Evolutionary conservation across 2,888 invertebrate genomes (phyloP).

Genomic region (Thera obeliscata): DNA sequence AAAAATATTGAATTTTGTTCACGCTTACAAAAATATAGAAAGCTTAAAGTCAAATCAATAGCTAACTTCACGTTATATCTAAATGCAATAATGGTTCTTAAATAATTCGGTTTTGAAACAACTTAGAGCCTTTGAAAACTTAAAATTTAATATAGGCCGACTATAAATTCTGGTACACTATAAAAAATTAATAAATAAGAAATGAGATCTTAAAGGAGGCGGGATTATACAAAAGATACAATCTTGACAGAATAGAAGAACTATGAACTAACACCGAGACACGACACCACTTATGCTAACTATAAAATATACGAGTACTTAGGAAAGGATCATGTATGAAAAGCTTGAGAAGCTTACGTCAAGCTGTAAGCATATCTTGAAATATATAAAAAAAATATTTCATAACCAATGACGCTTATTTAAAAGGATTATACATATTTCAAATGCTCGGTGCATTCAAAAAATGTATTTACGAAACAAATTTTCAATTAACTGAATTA

Average conservation of each 20-base stretch:
- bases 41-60: constrained; percentile 15
- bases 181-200: constrained; percentile 1
- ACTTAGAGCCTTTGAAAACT: constrained; percentile 5
- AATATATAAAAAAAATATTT: no score
- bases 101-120: constrained; percentile 13
- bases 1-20: constrained; percentile 23
- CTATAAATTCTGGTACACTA: not conserved
- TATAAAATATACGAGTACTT: constrained; percentile 3
- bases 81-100: not conserved
- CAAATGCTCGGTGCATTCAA: no score
- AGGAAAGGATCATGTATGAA: constrained; percentile 7
- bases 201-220: constrained; percentile 18
- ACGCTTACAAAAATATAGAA: constrained; percentile 28
- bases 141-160: constrained; percentile 6
- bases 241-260: not conserved
- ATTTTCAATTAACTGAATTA: no score
- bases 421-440: no score
- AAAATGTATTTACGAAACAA: no score
- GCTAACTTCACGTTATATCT: not conserved
- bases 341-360: not conserved
- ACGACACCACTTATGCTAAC: constrained; percentile 5
- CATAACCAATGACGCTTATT: no score
- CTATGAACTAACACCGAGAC: constrained; percentile 7
- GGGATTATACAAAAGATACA: constrained; percentile 6
- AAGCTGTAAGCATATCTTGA: not conserved